Base-by-base conservation (phyloP, 1,140 invertebrate species). In the Diorhabda sublineata region DNA sequence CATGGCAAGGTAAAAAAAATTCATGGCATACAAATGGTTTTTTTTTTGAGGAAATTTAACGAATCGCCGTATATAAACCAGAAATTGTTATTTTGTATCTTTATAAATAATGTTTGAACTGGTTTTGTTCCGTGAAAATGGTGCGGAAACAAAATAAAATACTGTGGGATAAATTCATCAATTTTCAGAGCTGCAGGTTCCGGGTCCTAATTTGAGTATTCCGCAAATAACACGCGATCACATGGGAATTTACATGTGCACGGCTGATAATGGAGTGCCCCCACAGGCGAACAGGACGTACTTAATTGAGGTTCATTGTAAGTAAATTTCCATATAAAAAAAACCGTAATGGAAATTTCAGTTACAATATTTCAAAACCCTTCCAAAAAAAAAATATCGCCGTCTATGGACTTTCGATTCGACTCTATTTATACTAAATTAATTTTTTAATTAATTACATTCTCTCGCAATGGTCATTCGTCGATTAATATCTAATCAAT, bases 241-340 rank as follows among this genome's bases (percentile, higher is more conserved):
- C 78, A 95, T 94, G 85, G 94, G 94, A 61, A 87, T 87, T 43
- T 96, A 96, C 77, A 87, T 88, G 7, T 97, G 95, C 74, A 87
- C 90, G 42, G 95, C 95, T 52, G 89, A 92, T 80, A 97, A 97
- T 81, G 95, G 94, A 2, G 87, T 97, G 75, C 89, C 91, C 11
- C 95, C 95, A 0, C 83, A 89, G 56, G 92, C 89, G 47, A 91
- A 88, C 78, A 91, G 93, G 80, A 91, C 87, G 47, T 93, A 91
- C 70, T 86, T 87, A 64, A 84, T 98, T 5, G 90, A 95, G 83
- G 93, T 97, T 8, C 89, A 94, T 73, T 97, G 95, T 97, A 81
- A 93, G 92, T 89, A 76, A 52, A 26, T 26, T 26, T 26, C 1
- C 1, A 26, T 26, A 26, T 2, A 26, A 26, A 26, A 26, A 26